phyloP scores from a whole-genome alignment of 2,888 invertebrate genomes.

The Amiota mariae region DNA sequence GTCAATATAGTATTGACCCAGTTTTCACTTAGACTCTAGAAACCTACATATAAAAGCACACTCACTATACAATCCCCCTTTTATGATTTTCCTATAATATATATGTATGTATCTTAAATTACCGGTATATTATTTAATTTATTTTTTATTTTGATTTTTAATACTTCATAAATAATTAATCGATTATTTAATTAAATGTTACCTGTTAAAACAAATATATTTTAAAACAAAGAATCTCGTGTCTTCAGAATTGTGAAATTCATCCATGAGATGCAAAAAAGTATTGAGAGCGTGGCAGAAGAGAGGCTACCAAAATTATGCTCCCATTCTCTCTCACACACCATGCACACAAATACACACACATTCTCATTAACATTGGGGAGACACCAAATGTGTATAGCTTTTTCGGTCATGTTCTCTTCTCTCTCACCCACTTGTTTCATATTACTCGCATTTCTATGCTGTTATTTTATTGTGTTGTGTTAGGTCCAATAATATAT shows the following conservation, averaged over 20 bases:
- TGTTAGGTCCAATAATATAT: no score
- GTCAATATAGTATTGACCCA: neutral
- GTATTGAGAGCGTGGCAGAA: slow-evolving; percentile 28
- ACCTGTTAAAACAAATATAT: no score
- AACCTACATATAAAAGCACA: neutral
- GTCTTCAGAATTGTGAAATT: slow-evolving; percentile 49
- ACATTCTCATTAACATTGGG: neutral
- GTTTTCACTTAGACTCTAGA: neutral
- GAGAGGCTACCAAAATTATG: slow-evolving; percentile 3
- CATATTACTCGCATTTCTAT: no score
- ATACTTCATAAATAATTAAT: slow-evolving; percentile 26
- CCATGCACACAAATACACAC: neutral
- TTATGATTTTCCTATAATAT: no score
- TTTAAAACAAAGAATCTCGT: neutral
- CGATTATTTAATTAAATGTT: slow-evolving; percentile 27
- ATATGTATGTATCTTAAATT: neutral
- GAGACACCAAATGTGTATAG: neutral
- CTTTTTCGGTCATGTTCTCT: no score
- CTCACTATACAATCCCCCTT: neutral
- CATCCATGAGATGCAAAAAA: slow-evolving; percentile 39
- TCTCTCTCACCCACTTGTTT: neutral
- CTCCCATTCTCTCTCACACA: neutral
- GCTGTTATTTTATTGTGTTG: no score
- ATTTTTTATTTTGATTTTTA: neutral
- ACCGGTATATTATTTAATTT: slow-evolving; percentile 7